A percentile compares a stretch with the other conserved stretches of the same genome.
These are phyloP conservation scores for Microdon myrmicae DNA, from an alignment of 2,888 invertebrate genomes.

Conservation along the genomic window DNA sequence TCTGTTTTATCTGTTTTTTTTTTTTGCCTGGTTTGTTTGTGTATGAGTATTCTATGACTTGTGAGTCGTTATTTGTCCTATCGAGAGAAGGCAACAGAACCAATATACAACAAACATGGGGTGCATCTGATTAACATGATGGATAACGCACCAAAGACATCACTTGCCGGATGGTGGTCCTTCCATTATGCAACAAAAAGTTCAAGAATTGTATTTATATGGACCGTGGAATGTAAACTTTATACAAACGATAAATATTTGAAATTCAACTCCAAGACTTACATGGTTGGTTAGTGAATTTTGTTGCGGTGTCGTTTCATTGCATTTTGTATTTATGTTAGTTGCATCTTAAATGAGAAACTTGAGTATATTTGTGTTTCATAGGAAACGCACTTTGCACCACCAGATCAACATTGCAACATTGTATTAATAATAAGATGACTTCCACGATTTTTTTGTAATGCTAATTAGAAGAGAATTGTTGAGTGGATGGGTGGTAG, in stretches of 20 bases:
- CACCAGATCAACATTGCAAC: too few species aligned
- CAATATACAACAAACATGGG: slow-evolving; percentile 46
- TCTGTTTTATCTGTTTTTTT: slow-evolving; percentile 9
- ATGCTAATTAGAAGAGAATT: too few species aligned
- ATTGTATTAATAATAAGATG: too few species aligned
- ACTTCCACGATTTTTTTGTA: too few species aligned
- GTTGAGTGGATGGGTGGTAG: too few species aligned
- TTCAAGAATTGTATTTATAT: slow-evolving; percentile 19
- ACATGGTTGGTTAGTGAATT: slow-evolving; percentile 42
- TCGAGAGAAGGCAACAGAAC: slow-evolving; percentile 10
- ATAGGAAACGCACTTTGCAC: too few species aligned
- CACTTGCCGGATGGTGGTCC: slow-evolving; percentile 37
- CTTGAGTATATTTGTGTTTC: too few species aligned
- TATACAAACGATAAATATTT: slow-evolving; percentile 40
- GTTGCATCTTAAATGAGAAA: too few species aligned
- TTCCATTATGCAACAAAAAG: slow-evolving; percentile 47
- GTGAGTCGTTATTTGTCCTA: slow-evolving; percentile 48
- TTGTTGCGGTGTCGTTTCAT: slow-evolving; percentile 4
- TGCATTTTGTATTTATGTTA: too few species aligned
- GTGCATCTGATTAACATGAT: slow-evolving; percentile 51
- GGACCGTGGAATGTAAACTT: slow-evolving; percentile 32
- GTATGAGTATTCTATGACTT: slow-evolving; percentile 49
- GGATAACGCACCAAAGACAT: too few species aligned
- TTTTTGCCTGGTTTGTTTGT: slow-evolving; percentile 8
- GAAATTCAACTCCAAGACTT: slow-evolving; percentile 41